These are phyloP conservation scores for Athripsodes cinereus DNA, from an alignment of 2,888 invertebrate genomes.

Conservation along the genomic window DNA sequence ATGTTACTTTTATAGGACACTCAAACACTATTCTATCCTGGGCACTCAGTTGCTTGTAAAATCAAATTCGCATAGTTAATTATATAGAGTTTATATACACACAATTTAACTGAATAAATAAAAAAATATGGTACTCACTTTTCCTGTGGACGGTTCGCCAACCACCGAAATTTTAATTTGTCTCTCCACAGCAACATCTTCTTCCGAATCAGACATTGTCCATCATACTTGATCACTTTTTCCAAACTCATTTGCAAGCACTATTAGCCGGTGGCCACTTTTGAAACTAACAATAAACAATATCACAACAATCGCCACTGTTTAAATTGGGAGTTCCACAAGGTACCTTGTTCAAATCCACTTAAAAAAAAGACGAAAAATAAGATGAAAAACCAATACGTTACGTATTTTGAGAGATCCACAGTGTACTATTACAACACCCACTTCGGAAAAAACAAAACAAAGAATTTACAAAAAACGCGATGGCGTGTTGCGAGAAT, in stretches of 20 bases:
- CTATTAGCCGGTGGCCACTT: conserved; percentile 3
- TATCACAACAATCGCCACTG: neutral
- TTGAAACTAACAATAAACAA: neutral
- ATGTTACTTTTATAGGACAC: too few species aligned
- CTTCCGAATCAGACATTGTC: conserved; percentile 62
- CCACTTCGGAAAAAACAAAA: too few species aligned
- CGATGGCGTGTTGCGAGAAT: too few species aligned
- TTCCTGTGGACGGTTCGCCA: conserved; percentile 76
- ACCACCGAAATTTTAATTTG: conserved; percentile 72
- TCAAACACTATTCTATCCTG: too few species aligned
- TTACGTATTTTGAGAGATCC: too few species aligned
- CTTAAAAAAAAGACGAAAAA: too few species aligned
- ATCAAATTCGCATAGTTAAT: too few species aligned
- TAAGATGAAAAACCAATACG: too few species aligned
- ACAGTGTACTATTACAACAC: too few species aligned
- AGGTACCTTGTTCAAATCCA: neutral
- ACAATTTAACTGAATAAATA: neutral
- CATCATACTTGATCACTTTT: conserved; percentile 27
- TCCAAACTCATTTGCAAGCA: conserved; percentile 26
- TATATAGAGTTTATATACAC: too few species aligned
- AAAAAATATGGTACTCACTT: conserved; percentile 53
- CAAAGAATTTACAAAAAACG: too few species aligned
- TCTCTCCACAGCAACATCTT: conserved; percentile 52
- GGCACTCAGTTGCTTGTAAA: too few species aligned
- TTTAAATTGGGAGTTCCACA: neutral